Conservation (phyloP, 2,797 vertebrate genomes). For the Neosilurus hyrtlii region DNA sequence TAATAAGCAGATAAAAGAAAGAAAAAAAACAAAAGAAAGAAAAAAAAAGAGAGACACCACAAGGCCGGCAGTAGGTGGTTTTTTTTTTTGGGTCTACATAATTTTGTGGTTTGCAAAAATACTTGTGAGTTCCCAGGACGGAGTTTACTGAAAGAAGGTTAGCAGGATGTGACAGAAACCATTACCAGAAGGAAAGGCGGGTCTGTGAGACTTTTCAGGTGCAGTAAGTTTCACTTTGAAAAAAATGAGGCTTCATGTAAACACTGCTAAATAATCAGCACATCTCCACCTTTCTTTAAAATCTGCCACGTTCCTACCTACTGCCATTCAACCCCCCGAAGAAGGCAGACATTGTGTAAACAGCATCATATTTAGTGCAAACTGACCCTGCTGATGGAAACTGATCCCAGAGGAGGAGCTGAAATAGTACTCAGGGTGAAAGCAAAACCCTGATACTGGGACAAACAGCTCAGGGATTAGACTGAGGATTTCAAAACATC, state of each 20-base stretch:
- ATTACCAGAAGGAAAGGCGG: neutral
- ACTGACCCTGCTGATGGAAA: slow-evolving; percentile 1
- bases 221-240: neutral
- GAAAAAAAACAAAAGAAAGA: too few relatives aligned
- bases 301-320: neutral
- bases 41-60: neutral
- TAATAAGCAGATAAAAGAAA: neutral
- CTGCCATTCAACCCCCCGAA: neutral
- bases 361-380: slow-evolving; percentile 4
- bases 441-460: neutral
- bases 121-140: neutral
- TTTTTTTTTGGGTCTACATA: neutral
- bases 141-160: neutral
- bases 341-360: neutral
- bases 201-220: neutral
- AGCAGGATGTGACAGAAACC: slow-evolving; percentile 7
- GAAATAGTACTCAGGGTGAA: neutral
- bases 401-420: neutral
- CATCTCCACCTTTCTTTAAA: neutral
- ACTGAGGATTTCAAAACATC: neutral
- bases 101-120: neutral
- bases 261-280: neutral
- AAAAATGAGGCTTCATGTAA: neutral
- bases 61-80: neutral
- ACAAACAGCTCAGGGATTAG: neutral